Percentiles rank a stretch among this genome's conserved stretches.
Conservation (phyloP, 2,113 vertebrate genomes). For the Oreochromis spilurus region DNA sequence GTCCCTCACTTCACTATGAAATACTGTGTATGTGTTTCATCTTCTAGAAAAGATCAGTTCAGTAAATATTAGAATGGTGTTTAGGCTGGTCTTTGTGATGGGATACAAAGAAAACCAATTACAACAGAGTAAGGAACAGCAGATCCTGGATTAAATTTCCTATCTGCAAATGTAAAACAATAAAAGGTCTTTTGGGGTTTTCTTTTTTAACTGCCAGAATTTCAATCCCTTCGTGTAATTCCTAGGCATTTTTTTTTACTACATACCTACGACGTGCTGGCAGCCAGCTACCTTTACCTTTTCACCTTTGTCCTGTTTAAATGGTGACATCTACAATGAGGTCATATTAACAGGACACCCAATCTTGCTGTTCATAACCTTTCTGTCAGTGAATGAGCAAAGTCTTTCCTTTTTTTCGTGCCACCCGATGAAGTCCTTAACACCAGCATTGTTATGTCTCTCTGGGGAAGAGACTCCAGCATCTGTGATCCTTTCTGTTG, state of each 20-base stretch:
- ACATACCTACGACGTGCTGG: not conserved
- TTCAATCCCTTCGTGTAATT: not conserved
- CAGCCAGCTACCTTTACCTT: not conserved
- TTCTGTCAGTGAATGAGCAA: constrained; percentile 25
- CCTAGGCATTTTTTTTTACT: not conserved
- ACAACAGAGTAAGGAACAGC: not conserved
- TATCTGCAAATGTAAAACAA: not conserved
- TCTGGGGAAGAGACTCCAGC: constrained; percentile 16
- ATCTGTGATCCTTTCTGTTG: constrained; percentile 12
- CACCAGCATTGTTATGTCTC: not conserved
- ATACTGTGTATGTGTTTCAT: not conserved
- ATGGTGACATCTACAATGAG: constrained; percentile 56
- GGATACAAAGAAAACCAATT: constrained; percentile 9
- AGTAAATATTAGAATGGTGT: constrained; percentile 36
- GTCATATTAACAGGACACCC: constrained; percentile 53
- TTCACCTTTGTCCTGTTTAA: constrained; percentile 30
- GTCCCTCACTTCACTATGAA: constrained; percentile 40
- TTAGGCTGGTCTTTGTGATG: constrained; percentile 40
- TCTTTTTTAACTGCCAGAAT: not conserved
- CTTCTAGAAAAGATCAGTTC: constrained; percentile 17
- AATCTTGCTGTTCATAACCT: constrained; percentile 41
- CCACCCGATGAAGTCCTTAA: constrained; percentile 18
- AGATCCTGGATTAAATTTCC: constrained; percentile 8
- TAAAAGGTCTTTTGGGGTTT: not conserved
- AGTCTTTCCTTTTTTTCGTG: not conserved